phyloP scores from a whole-genome alignment of 1,140 invertebrate species.

The Drosophila bocqueti region DNA sequence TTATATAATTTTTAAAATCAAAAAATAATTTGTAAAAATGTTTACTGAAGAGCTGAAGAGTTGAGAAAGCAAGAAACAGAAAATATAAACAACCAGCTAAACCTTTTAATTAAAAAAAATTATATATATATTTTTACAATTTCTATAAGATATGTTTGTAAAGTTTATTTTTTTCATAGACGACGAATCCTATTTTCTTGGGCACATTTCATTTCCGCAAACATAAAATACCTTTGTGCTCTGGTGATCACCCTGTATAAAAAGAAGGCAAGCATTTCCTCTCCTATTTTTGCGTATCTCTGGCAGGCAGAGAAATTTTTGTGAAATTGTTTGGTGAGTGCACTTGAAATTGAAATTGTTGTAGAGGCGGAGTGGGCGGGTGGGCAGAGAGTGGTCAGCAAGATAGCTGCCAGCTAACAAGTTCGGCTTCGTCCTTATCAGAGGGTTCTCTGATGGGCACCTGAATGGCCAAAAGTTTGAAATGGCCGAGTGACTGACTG shows the following conservation, averaged over 20 bases:
- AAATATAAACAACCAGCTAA: not conserved
- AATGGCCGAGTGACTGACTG: conserved; percentile 41
- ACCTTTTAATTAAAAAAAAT: too few relatives aligned
- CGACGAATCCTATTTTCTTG: not conserved
- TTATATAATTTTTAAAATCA: too few relatives aligned
- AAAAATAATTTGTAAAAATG: not conserved
- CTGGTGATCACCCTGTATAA: not conserved
- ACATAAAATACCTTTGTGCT: not conserved
- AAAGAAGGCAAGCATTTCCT: conserved; percentile 13
- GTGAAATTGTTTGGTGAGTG: conserved; percentile 73
- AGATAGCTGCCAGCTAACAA: conserved; percentile 71
- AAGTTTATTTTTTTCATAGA: not conserved
- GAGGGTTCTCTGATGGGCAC: conserved; percentile 18
- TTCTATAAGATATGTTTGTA: too few relatives aligned
- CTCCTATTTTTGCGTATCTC: conserved; percentile 42
- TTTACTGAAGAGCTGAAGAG: not conserved
- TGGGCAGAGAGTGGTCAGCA: conserved; percentile 37
- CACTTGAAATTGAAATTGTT: conserved; percentile 81
- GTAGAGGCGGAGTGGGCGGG: conserved; percentile 7
- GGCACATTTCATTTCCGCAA: not conserved
- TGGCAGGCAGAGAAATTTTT: conserved; percentile 57
- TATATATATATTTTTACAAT: too few relatives aligned
- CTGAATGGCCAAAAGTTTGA: conserved; percentile 25
- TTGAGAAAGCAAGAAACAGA: not conserved
- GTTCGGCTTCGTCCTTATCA: conserved; percentile 70